Base-by-base conservation (phyloP, 1,140 invertebrate species). In the Penaeus indicus region DNA sequence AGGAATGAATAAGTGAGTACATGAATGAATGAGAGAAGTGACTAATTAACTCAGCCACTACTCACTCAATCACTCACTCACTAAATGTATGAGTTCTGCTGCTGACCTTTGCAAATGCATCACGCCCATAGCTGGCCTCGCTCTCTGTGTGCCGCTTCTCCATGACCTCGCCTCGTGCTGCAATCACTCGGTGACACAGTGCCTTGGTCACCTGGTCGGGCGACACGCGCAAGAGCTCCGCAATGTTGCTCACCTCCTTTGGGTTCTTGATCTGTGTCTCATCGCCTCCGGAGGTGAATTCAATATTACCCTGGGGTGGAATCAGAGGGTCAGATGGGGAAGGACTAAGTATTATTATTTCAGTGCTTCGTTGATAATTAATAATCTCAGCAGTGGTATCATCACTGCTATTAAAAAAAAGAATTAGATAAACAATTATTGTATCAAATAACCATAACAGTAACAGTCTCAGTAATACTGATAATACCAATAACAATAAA, bases 81-180 rank as follows among this genome's bases (percentile, higher is more conserved):
- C n/a, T 32, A 32, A 75, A 16, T 18, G 72, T 21, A 69, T 25
- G 38, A 75, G 25, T 13, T 27, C n/a, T 1, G 16, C 89, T 38
- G 85, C 89, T 91, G 91, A 96, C 96, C 94, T 99, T 99, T 22
- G 97, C 96, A 90, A 99, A 94, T 0, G 98, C 98, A 94, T 99
- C 97, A 91, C 97, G 94, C n/a, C 97, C 98, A 93, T 97, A 98
- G 90, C 96, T 94, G 3, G 98, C 97, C 92, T 98, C 97, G 3
- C 93, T 94, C 62, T 96, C 94, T 84, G 96, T 97, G 91, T 99
- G 97, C 88, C 95, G 95, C 94, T 99, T 99, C 92, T 96, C 95
- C 94, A 99, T 97, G 4, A 99, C 96, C 93, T 99, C 97, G 4
- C 97, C 98, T 83, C 97, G 96, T 0, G 98, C 98, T 4, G 98